Evolutionary conservation across 1,140 invertebrate species (phyloP).

Genomic region (Polypedilum vanderplanki): DNA sequence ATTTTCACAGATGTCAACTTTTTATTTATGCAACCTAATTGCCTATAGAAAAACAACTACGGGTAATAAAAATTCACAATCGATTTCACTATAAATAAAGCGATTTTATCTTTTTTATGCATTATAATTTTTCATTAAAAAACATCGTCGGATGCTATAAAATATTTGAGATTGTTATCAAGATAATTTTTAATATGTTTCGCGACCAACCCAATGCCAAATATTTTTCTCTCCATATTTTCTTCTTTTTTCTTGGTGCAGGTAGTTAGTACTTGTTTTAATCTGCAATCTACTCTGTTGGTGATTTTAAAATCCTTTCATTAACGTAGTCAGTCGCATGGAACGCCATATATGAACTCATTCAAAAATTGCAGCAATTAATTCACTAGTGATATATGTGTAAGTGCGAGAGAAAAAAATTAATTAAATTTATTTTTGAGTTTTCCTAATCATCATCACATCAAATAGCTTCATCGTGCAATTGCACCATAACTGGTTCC

Average conservation of each 20-base stretch:
- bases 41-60: background rate
- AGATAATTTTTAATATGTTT: background rate
- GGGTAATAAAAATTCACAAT: slow-evolving; percentile 3
- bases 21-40: background rate
- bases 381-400: slow-evolving; percentile 14
- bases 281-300: background rate
- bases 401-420: background rate
- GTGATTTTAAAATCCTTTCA: slow-evolving; percentile 28
- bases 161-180: slow-evolving; percentile 21
- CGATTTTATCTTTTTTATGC: background rate
- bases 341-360: background rate
- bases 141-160: slow-evolving; percentile 6
- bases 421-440: background rate
- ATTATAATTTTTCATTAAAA: background rate
- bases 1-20: background rate
- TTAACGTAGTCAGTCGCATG: slow-evolving; percentile 8
- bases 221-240: background rate
- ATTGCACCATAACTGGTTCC: background rate
- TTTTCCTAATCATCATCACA: slow-evolving; percentile 20
- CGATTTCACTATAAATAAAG: background rate
- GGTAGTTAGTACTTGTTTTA: background rate
- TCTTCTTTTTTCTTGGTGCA: background rate
- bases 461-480: background rate
- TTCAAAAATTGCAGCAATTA: slow-evolving; percentile 22
- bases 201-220: background rate